Base-by-base conservation (phyloP, 35 echinoderm and acorn worm genomes). In the Heliocidaris tuberculata region DNA sequence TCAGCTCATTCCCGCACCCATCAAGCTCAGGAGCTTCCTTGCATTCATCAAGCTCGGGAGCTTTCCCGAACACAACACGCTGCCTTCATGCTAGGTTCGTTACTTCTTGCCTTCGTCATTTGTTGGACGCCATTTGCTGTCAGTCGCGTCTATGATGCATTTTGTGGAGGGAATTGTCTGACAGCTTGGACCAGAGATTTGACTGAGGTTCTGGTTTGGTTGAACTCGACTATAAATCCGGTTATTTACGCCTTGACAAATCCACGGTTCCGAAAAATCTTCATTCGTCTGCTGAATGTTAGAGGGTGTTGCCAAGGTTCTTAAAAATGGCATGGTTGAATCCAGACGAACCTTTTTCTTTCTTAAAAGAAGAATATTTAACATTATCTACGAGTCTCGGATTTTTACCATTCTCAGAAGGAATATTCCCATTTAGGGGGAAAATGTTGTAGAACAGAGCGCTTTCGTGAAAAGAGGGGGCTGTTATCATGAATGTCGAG, bases 151-250 rank as follows among this genome's bases (percentile, higher is more conserved):
- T 91, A 49, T 49, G 32, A 48, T 49, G 32, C 48, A n/a, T 91
- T 91, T 49, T 47, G 89, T 91, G 89, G 48, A 21, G 89, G 31
- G 21, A 27, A 49, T 42, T 32, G 31, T 2, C 31, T 49, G 48
- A 49, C 11, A 13, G 21, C 21, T 24, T 7, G 11, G 8, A 49
- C 48, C 11, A 21, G 6, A 32, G 17, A 47, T 32, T 24, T 11
- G 17, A 21, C 48, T 21, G 48, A 49, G 21, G 24, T 31, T 49
- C 31, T 48, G 11, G 89, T 91, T 32, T 91, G 89, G 89, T 32
- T 91, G 9, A 91, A 91, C 16, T 91, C 89, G 48, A 49, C 89
- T 24, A 47, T 91, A 47, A 91, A 91, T 49, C 89, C 89, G 31
- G 5, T 91, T 24, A 32, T 91, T 24, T 91, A 91, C 31, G 48